Percentiles rank a stretch among this genome's conserved stretches.
These are phyloP conservation scores for Lamprotornis superbus DNA, from an alignment of 2,113 vertebrate species.

Conservation along the genomic window DNA sequence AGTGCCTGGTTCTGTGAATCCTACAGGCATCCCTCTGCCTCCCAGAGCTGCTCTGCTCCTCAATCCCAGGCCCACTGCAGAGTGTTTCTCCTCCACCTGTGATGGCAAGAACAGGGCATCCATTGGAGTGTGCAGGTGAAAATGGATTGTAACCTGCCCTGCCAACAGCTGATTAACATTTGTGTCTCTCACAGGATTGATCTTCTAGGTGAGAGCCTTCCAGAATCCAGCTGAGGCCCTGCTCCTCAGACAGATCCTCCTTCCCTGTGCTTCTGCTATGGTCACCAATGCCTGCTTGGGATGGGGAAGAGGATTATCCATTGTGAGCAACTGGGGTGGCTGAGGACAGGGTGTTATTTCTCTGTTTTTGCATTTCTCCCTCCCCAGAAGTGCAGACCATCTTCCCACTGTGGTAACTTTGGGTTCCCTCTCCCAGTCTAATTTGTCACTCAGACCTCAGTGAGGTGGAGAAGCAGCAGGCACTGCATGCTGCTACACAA, in stretches of 20 bases:
- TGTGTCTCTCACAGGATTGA: constrained; percentile 50
- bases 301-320: neutral
- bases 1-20: neutral
- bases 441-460: neutral
- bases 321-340: neutral
- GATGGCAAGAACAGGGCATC: constrained; percentile 61
- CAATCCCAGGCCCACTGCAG: neutral
- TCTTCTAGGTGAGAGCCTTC: constrained; percentile 63
- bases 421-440: neutral
- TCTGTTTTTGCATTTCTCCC: neutral
- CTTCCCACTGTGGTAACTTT: neutral
- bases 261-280: neutral
- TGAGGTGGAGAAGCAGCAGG: neutral
- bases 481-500: neutral
- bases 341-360: accelerated
- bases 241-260: neutral
- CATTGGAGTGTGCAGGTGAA: constrained; percentile 70
- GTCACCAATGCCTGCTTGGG: neutral
- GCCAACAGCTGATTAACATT: constrained; percentile 65
- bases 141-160: constrained; percentile 69
- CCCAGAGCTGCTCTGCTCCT: neutral
- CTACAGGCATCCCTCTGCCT: neutral
- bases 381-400: neutral
- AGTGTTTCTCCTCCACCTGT: neutral
- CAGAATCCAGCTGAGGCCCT: constrained; percentile 49